Conservation (phyloP, 2,797 vertebrate genomes). For the Serranus cabrilla region DNA sequence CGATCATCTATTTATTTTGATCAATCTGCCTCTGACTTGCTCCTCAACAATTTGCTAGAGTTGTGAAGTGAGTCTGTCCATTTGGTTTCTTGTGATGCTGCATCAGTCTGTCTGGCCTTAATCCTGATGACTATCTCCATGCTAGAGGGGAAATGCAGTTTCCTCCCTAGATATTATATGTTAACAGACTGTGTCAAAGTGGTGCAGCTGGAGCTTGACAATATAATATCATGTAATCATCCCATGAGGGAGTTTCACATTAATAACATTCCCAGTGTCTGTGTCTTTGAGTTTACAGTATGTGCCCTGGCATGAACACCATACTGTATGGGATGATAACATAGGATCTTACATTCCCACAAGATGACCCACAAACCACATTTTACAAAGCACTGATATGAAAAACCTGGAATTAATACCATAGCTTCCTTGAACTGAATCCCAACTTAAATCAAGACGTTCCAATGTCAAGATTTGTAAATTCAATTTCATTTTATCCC, state of each 20-base stretch:
- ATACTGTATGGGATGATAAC: background rate
- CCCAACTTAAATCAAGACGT: background rate
- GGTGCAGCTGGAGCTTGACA: slow-evolving; percentile 1
- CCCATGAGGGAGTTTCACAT: slow-evolving; percentile 17
- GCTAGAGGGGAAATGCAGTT: slow-evolving; percentile 9
- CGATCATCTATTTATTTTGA: background rate
- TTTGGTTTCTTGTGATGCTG: background rate
- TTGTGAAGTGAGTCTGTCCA: background rate
- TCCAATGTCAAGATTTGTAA: background rate
- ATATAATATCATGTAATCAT: background rate
- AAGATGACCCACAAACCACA: background rate
- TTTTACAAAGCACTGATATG: background rate
- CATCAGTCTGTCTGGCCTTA: slow-evolving; percentile 40
- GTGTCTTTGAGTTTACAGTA: background rate
- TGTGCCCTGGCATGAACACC: background rate
- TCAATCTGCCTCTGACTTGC: background rate
- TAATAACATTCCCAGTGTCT: background rate
- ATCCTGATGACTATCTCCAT: slow-evolving; percentile 25
- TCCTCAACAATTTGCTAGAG: background rate
- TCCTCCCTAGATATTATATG: slow-evolving; percentile 8
- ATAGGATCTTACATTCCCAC: background rate
- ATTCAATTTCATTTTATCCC: slow-evolving; percentile 17
- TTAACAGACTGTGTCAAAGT: slow-evolving; percentile 10
- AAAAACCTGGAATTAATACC: background rate
- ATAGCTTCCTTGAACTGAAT: background rate